Base-by-base conservation (phyloP, 2,888 invertebrate genomes). In the Drepanosiphum platanoidis region DNA sequence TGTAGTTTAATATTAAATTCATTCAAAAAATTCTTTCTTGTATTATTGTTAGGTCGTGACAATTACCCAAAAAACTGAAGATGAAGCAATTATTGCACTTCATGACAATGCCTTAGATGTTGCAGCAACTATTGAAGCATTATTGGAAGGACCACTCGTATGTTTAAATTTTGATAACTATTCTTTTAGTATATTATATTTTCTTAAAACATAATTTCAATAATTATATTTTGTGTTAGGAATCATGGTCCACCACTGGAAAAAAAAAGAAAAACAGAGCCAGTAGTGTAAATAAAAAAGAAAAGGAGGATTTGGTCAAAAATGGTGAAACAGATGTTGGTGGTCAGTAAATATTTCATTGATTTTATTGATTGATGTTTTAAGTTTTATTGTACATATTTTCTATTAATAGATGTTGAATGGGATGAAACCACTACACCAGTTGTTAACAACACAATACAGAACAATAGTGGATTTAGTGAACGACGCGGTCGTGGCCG, bases 51-150 rank as follows among this genome's bases (percentile, higher is more conserved):
- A 91, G 91, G 92, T 97, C 87, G 95, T 97, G 92, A 97, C 97
- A 90, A 93, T 96, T 92, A 97, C 97, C 86, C 93, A 95, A 88
- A 94, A 95, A 89, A 93, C 95, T 82, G 95, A 96, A 90, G 97
- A 97, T 90, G 96, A 96, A 90, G 97, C 96, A 84, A 95, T 95
- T 89, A 94, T 96, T 90, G 97, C 97, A 87, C 93, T 98, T 86
- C 95, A 97, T 90, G 97, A 98, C 91, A 95, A 95, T 89, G 96
- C 97, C 91, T 94, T 96, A 90, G 97, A 98, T 91, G 91, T 95
- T 89, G 93, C 94, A 88, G 92, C 93, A 89, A 97, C 97, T 87
- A 94, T 94, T 88, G 94, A 95, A 89, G 92, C 95, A 90, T 92
- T 96, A 87, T 91, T 95, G 81, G 96, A 96, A 90, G 94, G 91